A percentile compares a stretch with the other conserved stretches of the same genome.
phyloP scores from a whole-genome alignment of 2,888 invertebrate genomes.

The Zaprionus bogoriensis region DNA sequence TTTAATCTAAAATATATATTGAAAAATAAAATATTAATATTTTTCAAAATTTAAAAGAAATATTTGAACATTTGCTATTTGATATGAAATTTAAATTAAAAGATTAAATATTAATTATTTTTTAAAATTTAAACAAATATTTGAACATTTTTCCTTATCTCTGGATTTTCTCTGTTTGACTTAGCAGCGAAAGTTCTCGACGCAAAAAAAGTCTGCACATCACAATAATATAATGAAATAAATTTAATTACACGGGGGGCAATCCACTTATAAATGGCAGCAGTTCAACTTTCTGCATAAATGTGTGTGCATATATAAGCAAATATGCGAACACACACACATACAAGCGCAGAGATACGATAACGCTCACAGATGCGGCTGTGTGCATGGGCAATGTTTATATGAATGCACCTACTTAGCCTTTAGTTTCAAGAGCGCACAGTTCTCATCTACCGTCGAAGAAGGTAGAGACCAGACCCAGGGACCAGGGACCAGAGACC shows the following conservation, averaged over 20 bases:
- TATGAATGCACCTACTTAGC: conserved; percentile 76
- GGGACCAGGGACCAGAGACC: no score
- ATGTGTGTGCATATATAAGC: neutral
- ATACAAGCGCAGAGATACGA: neutral
- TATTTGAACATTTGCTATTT: no score
- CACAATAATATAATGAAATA: conserved; percentile 48
- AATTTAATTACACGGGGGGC: conserved; percentile 69
- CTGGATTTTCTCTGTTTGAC: no score
- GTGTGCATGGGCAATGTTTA: conserved; percentile 52
- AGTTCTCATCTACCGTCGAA: conserved; percentile 29
- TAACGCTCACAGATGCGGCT: conserved; percentile 9
- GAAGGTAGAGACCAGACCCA: conserved; percentile 5
- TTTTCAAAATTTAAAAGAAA: no score
- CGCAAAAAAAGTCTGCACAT: neutral
- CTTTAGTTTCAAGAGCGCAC: conserved; percentile 68
- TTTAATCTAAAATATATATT: no score
- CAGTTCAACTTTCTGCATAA: neutral
- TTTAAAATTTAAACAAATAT: no score
- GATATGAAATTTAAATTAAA: no score
- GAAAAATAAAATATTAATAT: no score
- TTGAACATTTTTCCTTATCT: no score
- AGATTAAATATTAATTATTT: no score
- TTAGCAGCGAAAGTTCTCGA: neutral
- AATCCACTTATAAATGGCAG: conserved; percentile 42
- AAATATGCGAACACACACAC: neutral